Evolutionary conservation across 2,113 vertebrate species (phyloP).

Genomic region (Aphelocoma coerulescens): DNA sequence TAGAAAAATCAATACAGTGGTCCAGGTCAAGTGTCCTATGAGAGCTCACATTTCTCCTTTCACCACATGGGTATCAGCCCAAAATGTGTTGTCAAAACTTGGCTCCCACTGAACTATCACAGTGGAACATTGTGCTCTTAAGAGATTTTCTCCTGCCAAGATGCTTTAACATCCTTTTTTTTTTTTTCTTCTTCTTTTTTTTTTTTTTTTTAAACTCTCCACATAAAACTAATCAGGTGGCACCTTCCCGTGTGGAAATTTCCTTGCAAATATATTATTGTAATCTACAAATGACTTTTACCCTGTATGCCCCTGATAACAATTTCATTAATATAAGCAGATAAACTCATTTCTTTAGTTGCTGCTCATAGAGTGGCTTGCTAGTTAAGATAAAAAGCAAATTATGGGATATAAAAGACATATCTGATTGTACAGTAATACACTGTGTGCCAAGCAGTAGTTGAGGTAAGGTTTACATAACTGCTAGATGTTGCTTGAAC

Average conservation of each 20-base stretch:
- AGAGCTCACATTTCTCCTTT: neutral
- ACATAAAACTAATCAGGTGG: constrained; percentile 18
- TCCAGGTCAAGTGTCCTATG: rapidly evolving
- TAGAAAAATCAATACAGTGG: neutral
- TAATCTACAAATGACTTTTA: constrained; percentile 47
- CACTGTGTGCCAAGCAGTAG: constrained; percentile 28
- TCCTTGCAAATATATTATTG: constrained; percentile 29
- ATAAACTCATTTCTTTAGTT: constrained; percentile 44
- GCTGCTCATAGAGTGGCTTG: constrained; percentile 25
- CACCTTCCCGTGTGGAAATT: constrained; percentile 40
- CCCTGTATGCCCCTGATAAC: constrained; percentile 57
- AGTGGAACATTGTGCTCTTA: neutral
- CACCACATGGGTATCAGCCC: neutral
- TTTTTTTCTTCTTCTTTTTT: neutral
- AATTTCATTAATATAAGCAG: constrained; percentile 37
- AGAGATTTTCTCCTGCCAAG: constrained; percentile 19
- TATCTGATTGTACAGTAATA: constrained; percentile 56
- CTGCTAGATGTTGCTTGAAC: constrained; percentile 13
- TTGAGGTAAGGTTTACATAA: constrained; percentile 65
- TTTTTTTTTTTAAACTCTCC: neutral
- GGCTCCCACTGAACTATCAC: neutral
- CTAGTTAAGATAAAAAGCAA: constrained; percentile 64
- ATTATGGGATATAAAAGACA: constrained; percentile 41
- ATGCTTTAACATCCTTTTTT: neutral
- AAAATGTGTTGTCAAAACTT: constrained; percentile 13